A percentile compares a stretch with the other conserved stretches of the same genome.
Evolutionary conservation across 2,113 vertebrate species (phyloP).

Genomic region (Geococcyx californianus): DNA sequence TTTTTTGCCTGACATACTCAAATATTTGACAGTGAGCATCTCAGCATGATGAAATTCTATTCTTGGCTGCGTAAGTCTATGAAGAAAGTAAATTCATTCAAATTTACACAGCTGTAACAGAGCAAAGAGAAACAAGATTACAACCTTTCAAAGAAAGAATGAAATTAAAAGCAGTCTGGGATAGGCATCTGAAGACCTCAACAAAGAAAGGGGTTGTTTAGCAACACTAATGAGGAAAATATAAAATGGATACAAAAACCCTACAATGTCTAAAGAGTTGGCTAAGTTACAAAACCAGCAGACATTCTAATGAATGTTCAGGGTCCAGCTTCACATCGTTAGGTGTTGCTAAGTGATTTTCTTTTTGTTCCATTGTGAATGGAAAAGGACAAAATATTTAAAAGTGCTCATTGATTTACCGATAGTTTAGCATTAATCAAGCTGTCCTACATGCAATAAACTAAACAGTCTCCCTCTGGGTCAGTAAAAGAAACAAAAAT

Average conservation of each 20-base stretch:
- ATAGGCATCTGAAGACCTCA: not conserved
- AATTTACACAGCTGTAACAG: constrained; percentile 50
- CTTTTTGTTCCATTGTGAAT: not conserved
- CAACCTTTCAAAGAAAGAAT: constrained; percentile 5
- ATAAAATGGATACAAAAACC: not conserved
- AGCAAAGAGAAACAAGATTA: constrained; percentile 15
- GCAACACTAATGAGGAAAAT: constrained; percentile 28
- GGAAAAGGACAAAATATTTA: constrained; percentile 11
- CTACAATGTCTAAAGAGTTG: not conserved
- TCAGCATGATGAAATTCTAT: not conserved
- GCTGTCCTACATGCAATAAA: not conserved
- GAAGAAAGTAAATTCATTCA: not conserved
- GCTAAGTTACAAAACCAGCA: not conserved
- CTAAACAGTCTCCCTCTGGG: not conserved
- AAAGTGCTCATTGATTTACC: not conserved
- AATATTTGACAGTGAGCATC: not conserved
- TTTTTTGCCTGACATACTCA: not conserved
- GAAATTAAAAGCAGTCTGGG: constrained; percentile 26
- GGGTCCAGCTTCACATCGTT: not conserved
- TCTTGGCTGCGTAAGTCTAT: not conserved
- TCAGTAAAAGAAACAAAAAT: not conserved
- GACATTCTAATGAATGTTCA: not conserved
- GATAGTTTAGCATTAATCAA: not conserved
- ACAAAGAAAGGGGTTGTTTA: constrained; percentile 33
- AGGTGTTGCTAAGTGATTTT: constrained; percentile 40